phyloP scores from a whole-genome alignment of 2,113 vertebrate species.

The Callocephalon fimbriatum region DNA sequence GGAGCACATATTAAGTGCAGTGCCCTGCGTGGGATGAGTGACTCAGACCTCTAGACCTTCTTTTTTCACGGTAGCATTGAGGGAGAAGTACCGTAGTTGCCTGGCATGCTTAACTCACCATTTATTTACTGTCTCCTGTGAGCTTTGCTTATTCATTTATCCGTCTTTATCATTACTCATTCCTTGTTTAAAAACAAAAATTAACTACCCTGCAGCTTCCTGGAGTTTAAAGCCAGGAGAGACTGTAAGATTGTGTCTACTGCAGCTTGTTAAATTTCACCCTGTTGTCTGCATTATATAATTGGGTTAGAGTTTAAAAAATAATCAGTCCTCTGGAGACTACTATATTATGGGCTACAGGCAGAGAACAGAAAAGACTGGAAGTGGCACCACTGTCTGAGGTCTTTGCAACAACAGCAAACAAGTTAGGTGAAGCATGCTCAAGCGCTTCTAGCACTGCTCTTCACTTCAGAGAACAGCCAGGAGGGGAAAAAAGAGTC shows the following conservation, averaged over 20 bases:
- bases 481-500: not conserved
- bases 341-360: not conserved
- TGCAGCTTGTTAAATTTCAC: not conserved
- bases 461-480: not conserved
- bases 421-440: not conserved
- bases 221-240: not conserved
- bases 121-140: not conserved
- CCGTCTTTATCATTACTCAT: not conserved
- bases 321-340: not conserved
- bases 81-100: not conserved
- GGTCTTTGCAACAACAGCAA: not conserved
- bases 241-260: rapidly evolving
- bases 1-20: not conserved
- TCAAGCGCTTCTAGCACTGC: not conserved
- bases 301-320: not conserved
- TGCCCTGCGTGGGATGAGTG: not conserved
- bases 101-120: not conserved
- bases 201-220: not conserved
- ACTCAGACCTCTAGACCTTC: not conserved
- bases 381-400: not conserved
- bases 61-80: not conserved
- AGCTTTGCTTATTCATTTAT: constrained; percentile 9
- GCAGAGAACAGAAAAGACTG: not conserved
- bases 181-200: constrained; percentile 13
- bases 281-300: not conserved